A percentile compares a stretch with the other conserved stretches of the same genome.
These are phyloP conservation scores for Leucopsar rothschildi DNA, from an alignment of 2,113 vertebrate genomes.

Conservation along the genomic window DNA sequence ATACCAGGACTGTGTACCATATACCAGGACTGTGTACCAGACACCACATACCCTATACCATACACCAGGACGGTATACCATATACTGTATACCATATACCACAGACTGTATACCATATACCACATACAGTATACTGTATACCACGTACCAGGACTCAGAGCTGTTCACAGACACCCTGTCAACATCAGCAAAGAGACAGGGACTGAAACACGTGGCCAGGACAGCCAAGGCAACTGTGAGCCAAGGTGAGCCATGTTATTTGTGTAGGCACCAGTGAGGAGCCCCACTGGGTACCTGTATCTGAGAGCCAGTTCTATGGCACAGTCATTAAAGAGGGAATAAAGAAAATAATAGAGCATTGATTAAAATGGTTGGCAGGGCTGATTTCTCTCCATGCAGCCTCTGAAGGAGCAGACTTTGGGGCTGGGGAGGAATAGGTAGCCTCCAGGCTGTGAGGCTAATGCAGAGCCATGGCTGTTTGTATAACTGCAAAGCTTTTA, in stretches of 20 bases:
- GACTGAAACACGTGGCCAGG: background rate
- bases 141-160: background rate
- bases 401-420: slow-evolving; percentile 47
- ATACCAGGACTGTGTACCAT: too few relatives aligned
- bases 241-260: background rate
- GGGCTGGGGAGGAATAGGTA: slow-evolving; percentile 43
- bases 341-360: slow-evolving; percentile 45
- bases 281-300: background rate
- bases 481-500: slow-evolving; percentile 69
- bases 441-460: slow-evolving; percentile 61
- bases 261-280: background rate
- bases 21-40: too few relatives aligned
- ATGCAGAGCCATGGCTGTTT: slow-evolving; percentile 62
- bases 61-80: too few relatives aligned
- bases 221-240: background rate
- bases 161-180: background rate
- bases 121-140: too few relatives aligned
- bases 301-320: slow-evolving; percentile 19
- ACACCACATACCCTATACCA: accelerated
- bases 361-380: slow-evolving; percentile 37
- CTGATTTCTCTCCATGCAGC: slow-evolving; percentile 25
- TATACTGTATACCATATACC: too few relatives aligned
- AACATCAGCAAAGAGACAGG: background rate
- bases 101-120: too few relatives aligned
- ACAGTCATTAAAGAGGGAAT: slow-evolving; percentile 21